Conservation (phyloP, 2,888 invertebrate species). For the Salticus scenicus region DNA sequence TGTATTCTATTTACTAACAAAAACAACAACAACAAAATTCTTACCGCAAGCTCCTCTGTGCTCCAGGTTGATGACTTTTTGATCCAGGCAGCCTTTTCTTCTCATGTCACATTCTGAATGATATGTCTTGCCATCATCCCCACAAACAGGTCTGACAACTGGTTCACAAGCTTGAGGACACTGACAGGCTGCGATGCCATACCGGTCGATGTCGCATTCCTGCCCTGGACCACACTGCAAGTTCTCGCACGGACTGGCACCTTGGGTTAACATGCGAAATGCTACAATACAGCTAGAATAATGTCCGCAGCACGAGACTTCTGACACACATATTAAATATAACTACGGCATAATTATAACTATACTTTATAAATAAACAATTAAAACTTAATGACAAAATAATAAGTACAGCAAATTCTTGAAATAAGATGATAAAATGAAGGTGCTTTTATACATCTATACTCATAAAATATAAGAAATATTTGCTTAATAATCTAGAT, state of each 20-base stretch:
- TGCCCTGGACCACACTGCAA: conserved; percentile 86
- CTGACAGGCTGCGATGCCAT: conserved; percentile 88
- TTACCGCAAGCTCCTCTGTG: conserved; percentile 83
- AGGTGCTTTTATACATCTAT: no score
- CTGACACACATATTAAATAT: conserved; percentile 32
- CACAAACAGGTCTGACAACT: conserved; percentile 76
- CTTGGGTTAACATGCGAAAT: conserved; percentile 77
- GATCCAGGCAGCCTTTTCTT: conserved; percentile 77
- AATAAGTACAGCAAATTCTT: no score
- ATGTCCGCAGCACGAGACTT: conserved; percentile 25
- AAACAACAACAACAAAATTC: no score
- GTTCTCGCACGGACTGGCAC: conserved; percentile 88
- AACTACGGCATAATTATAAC: conserved; percentile 50
- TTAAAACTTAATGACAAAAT: no score
- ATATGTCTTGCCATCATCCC: conserved; percentile 78
- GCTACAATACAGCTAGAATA: conserved; percentile 70
- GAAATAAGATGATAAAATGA: no score
- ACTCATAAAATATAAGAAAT: no score
- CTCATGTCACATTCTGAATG: conserved; percentile 78
- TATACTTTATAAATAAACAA: no score
- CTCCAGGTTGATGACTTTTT: conserved; percentile 78
- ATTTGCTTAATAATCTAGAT: no score
- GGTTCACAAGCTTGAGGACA: conserved; percentile 87
- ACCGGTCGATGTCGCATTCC: conserved; percentile 87
- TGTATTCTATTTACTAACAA: no score